A percentile compares a stretch with the other conserved stretches of the same genome.
phyloP scores from a whole-genome alignment of 37 sponge, comb jelly and placozoan species.

The Halisarca cf. caerulea region DNA sequence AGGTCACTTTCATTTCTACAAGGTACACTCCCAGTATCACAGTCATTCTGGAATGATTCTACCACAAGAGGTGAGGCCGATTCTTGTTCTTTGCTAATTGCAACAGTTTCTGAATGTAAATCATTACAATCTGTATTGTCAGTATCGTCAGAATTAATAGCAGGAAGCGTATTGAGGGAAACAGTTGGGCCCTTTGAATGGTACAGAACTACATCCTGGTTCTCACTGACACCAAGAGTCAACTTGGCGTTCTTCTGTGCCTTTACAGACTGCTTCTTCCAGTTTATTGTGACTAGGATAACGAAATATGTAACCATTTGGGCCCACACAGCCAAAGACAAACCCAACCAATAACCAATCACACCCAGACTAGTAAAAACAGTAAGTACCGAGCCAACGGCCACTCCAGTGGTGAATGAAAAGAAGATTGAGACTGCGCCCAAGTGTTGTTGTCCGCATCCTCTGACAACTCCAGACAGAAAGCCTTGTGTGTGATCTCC shows the following conservation, averaged over 20 bases:
- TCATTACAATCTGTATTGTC: no score
- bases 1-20: no score
- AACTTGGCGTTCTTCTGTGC: slow-evolving; percentile 15
- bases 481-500: background rate
- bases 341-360: slow-evolving; percentile 61
- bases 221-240: no score
- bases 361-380: slow-evolving; percentile 33
- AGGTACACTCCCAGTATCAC: no score
- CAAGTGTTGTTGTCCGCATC: slow-evolving; percentile 40
- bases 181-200: no score
- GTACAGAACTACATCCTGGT: no score
- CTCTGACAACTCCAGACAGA: slow-evolving; percentile 45
- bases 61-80: no score
- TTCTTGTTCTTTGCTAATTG: no score
- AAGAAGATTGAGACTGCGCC: slow-evolving; percentile 40
- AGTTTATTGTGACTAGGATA: slow-evolving; percentile 34
- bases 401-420: slow-evolving; percentile 41
- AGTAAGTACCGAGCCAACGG: slow-evolving; percentile 47
- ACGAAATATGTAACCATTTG: slow-evolving; percentile 31
- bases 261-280: slow-evolving; percentile 59
- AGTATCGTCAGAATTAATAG: no score
- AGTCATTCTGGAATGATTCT: no score
- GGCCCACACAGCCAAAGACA: background rate
- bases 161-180: no score
- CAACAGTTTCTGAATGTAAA: no score